Base-by-base conservation (phyloP, 2,888 invertebrate genomes). In the Heliconius hortense region DNA sequence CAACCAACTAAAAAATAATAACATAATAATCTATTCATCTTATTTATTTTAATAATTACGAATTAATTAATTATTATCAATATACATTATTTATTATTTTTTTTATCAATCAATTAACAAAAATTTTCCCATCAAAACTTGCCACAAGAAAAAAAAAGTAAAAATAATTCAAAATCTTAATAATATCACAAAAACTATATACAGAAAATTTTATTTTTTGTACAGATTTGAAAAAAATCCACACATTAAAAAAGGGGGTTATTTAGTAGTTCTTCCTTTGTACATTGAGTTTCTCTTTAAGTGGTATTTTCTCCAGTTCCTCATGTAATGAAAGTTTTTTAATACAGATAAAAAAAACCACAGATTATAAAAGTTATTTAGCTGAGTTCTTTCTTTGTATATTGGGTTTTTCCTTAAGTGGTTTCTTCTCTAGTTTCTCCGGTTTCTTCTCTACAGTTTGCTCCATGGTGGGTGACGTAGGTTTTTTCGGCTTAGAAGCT, bases 401-500 rank as follows among this genome's bases (percentile, higher is more conserved):
- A 69, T 56, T 74, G 1, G 76, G 78, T 21, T 78, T 86, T 24
- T 78, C 75, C 31, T 80, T 79, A n/a, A 75, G 7, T 8, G 80
- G 74, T 76, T 82, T 82, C 15, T 81, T 79, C 53, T 82, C 80
- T 4, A 64, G 53, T 48, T 81, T 82, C 1, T 82, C 80, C 5
- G 62, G 62, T 71, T 78, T 76, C 7, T 80, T 82, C 31, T 81
- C 80, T 59, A 24, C 24, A 0, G 81, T 79, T 59, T 76, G 76
- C n/a, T 85, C 76, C 4, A 81, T 76, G 10, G 85, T 83, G 0
- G 87, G 85, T 0, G 86, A 77, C 2, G 83, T 79, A 10, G 88
- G 81, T 59, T 88, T 88, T 35, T 91, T 91, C 5, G 93, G 90
- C 67, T 93, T 93, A 84, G 88, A 90, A 0, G 94, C 92, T 75